Base-by-base conservation (phyloP, 2,113 vertebrate genomes). In the Serilophus lunatus region DNA sequence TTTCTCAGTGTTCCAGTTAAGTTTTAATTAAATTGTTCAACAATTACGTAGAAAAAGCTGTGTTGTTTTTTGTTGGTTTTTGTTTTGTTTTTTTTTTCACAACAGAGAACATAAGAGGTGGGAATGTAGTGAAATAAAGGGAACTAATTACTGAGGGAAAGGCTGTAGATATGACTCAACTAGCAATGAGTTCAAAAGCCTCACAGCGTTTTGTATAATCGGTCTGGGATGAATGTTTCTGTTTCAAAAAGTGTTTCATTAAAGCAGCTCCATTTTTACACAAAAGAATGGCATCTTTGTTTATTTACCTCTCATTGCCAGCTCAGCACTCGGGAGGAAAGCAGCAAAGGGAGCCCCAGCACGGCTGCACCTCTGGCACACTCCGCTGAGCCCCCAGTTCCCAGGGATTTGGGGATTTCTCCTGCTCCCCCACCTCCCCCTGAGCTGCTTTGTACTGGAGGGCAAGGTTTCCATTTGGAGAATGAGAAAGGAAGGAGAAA, bases 261-360 rank as follows among this genome's bases (percentile, higher is more conserved):
- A 95, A 95, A 94, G 69, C 82, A 82, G 94, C 80, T 96, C 90
- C 51, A 19, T 74, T 93, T 95, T 75, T 78, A 81, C 86, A 92
- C 84, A 54, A 89, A 59, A 92, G 31, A 96, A 94, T 18, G 57
- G 78, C 61, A 95, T 93, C 59, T 83, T 91, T 95, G 57, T 85
- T 95, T 93, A 64, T 94, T 96, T 95, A 90, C 92, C 87, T 91
- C 76, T 60, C 40, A 4, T 6, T 94, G 49, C 71, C 0, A 3
- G 51, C 75, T 42, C 20, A 72, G 90, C 81, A 17, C 69, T 50
- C 2, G 0, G 44, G 10, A 7, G 10, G 44, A 12, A 68, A 86
- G 77, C 13, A 86, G 76, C 54, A 49, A 26, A 68, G 70, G 59
- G n/a, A 74, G 29, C 22, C 65, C 16, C 69, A 86, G 53, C 47